Evolutionary conservation across 2,113 vertebrate genomes (phyloP).

Genomic region (Lipophrys pholis): DNA sequence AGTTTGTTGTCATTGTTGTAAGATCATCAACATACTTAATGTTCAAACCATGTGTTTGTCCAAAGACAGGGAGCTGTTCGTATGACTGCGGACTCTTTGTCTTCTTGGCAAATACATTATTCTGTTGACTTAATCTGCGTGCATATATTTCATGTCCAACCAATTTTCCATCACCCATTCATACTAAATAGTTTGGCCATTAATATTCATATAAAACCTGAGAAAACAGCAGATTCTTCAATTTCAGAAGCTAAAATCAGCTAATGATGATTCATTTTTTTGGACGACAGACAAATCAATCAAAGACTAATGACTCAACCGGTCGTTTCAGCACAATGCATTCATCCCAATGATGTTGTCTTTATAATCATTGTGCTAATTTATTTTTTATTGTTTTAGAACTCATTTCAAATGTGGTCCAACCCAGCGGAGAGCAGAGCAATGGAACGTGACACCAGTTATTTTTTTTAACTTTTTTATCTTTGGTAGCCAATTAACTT

Average conservation of each 20-base stretch:
- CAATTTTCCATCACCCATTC: no score
- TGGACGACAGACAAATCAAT: slow-evolving; percentile 22
- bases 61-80: no score
- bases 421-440: slow-evolving; percentile 41
- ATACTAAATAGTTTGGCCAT: no score
- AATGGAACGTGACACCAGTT: slow-evolving; percentile 49
- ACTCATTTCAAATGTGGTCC: slow-evolving; percentile 27
- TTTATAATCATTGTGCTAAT: slow-evolving; percentile 36
- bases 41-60: no score
- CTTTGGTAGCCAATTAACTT: slow-evolving; percentile 66
- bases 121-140: no score
- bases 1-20: no score
- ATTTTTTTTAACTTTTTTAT: slow-evolving; percentile 60
- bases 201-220: no score
- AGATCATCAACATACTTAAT: no score
- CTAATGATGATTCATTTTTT: slow-evolving; percentile 10
- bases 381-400: slow-evolving; percentile 50
- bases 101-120: no score
- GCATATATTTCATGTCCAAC: no score
- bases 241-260: slow-evolving; percentile 14
- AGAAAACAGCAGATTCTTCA: background rate
- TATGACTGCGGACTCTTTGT: no score
- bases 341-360: slow-evolving; percentile 10
- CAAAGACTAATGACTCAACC: slow-evolving; percentile 21
- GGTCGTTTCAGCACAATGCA: slow-evolving; percentile 17